These are phyloP conservation scores for Haemorhous mexicanus DNA, from an alignment of 2,113 vertebrate species.

Conservation along the genomic window DNA sequence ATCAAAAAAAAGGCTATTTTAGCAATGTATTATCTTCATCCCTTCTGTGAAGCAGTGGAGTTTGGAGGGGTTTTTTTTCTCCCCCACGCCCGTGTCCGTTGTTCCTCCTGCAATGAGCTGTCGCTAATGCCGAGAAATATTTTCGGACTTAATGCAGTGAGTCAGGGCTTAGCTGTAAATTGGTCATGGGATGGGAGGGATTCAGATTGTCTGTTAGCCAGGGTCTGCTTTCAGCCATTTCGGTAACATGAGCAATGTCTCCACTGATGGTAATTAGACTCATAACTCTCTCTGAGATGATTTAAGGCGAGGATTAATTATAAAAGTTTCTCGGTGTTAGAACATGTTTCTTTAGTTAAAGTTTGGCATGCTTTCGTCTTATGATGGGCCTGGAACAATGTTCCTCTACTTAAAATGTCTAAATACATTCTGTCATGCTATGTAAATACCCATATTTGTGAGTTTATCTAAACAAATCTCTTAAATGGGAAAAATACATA, in stretches of 20 bases:
- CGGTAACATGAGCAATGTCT: conserved; percentile 23
- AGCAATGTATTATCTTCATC: not conserved
- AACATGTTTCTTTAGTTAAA: conserved; percentile 30
- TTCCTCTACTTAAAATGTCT: not conserved
- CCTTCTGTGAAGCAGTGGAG: not conserved
- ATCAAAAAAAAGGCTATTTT: not conserved
- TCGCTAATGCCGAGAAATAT: not conserved
- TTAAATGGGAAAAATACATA: not conserved
- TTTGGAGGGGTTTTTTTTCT: not conserved
- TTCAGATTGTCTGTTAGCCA: not conserved
- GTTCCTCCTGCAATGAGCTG: not conserved
- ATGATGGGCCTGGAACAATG: not conserved
- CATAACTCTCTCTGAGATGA: conserved; percentile 14
- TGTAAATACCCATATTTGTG: not conserved
- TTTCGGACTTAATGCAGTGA: not conserved
- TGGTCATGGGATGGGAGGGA: conserved; percentile 28
- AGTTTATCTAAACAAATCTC: conserved; percentile 12
- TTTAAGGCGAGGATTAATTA: conserved; percentile 46
- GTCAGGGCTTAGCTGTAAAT: conserved; percentile 16
- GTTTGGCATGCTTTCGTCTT: not conserved
- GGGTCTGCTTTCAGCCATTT: conserved; percentile 10
- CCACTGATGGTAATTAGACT: conserved; percentile 23
- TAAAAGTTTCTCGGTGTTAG: not conserved
- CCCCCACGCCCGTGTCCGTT: accelerated
- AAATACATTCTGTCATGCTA: not conserved